Evolutionary conservation across 2,888 invertebrate genomes (phyloP).

Genomic region (Pyrrhosoma nymphula): DNA sequence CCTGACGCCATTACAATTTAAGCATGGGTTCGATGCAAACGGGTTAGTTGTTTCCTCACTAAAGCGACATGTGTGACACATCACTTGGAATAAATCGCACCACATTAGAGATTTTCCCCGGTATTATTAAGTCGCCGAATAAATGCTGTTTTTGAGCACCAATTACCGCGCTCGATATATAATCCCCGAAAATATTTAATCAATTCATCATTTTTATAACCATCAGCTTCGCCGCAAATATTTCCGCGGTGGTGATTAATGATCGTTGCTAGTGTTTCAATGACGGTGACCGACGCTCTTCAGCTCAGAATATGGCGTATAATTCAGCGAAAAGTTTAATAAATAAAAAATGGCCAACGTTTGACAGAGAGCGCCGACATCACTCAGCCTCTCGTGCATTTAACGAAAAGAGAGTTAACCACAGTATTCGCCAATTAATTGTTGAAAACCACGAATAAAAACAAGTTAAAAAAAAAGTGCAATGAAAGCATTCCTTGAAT

Average conservation of each 20-base stretch:
- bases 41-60: slow-evolving; percentile 10
- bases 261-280: not conserved
- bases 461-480: too few relatives aligned
- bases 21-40: slow-evolving; percentile 23
- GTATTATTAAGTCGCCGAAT: slow-evolving; percentile 8
- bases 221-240: not conserved
- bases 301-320: not conserved
- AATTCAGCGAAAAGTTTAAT: not conserved
- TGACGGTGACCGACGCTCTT: not conserved
- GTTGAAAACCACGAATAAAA: too few relatives aligned
- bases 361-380: not conserved
- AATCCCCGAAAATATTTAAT: slow-evolving; percentile 8
- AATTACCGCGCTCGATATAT: slow-evolving; percentile 10
- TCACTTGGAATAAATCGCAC: slow-evolving; percentile 26
- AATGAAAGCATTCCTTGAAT: too few relatives aligned
- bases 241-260: not conserved
- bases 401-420: too few relatives aligned
- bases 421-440: too few relatives aligned
- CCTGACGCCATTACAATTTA: slow-evolving; percentile 41
- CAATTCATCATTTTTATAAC: not conserved
- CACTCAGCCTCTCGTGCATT: not conserved
- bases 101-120: slow-evolving; percentile 7
- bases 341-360: not conserved
- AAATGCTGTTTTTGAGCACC: not conserved
- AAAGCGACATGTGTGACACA: slow-evolving; percentile 6